A percentile compares a stretch with the other conserved stretches of the same genome.
phyloP scores from a whole-genome alignment of 2,888 invertebrate species.

The Volucella inanis region DNA sequence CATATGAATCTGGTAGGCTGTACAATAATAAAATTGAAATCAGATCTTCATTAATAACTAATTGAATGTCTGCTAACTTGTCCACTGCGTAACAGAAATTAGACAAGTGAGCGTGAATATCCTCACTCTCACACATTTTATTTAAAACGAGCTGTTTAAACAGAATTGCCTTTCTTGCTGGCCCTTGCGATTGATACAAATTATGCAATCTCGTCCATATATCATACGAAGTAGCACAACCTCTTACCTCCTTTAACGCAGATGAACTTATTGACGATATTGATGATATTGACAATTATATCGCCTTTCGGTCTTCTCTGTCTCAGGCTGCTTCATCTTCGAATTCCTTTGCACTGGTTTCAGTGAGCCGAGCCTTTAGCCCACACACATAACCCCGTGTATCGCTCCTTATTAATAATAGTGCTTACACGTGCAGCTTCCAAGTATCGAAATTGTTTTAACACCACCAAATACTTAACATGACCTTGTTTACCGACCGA shows the following conservation, averaged over 20 bases:
- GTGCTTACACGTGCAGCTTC: too few relatives aligned
- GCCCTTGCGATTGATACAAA: too few relatives aligned
- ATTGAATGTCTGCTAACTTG: conserved; percentile 29
- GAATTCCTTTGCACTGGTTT: too few relatives aligned
- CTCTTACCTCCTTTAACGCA: conserved; percentile 29
- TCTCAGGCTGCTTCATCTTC: too few relatives aligned
- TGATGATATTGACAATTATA: conserved; percentile 17
- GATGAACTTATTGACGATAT: conserved; percentile 35
- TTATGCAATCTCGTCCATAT: too few relatives aligned
- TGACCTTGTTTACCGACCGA: too few relatives aligned
- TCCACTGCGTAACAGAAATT: conserved; percentile 27
- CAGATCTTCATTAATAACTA: conserved; percentile 42
- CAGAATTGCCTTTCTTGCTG: neutral
- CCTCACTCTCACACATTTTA: conserved; percentile 22
- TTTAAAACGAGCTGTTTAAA: conserved; percentile 31
- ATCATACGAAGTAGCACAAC: too few relatives aligned
- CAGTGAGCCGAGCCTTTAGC: too few relatives aligned
- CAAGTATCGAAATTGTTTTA: conserved; percentile 11
- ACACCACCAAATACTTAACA: too few relatives aligned
- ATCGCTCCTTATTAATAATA: neutral
- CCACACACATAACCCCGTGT: conserved; percentile 17
- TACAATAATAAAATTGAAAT: conserved; percentile 47
- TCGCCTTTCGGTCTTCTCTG: too few relatives aligned
- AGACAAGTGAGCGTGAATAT: conserved; percentile 23
- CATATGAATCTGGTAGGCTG: too few relatives aligned